Percentiles rank a stretch among this genome's conserved stretches.
Conservation (phyloP, 2,888 invertebrate species). For the Pelosia muscerda region DNA sequence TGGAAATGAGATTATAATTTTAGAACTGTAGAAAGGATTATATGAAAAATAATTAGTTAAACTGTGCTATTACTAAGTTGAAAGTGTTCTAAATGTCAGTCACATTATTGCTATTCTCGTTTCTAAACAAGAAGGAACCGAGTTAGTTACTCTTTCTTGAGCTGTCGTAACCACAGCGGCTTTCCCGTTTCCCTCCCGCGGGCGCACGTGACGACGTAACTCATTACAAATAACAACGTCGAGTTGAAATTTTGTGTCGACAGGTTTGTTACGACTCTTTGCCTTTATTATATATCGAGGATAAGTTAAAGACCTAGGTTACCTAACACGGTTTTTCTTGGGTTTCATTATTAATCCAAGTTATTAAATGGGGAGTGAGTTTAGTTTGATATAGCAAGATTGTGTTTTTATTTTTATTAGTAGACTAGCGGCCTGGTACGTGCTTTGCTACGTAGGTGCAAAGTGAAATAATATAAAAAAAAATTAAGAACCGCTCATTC, state of each 20-base stretch:
- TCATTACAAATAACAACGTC: constrained; percentile 13
- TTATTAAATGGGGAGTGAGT: too few relatives aligned
- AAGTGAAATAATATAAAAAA: too few relatives aligned
- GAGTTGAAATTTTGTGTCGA: background rate
- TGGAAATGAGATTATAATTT: background rate
- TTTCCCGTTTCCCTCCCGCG: background rate
- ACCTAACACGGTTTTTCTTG: too few relatives aligned
- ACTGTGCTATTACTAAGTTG: background rate
- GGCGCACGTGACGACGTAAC: constrained; percentile 12
- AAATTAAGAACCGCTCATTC: too few relatives aligned
- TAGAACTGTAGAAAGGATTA: background rate
- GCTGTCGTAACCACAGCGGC: background rate
- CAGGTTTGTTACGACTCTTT: background rate
- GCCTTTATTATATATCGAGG: background rate
- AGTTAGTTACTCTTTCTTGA: background rate
- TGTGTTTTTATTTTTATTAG: too few relatives aligned
- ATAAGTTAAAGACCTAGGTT: background rate
- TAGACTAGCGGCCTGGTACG: too few relatives aligned
- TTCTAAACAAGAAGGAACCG: background rate
- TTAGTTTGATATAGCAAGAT: too few relatives aligned
- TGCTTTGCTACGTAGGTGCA: too few relatives aligned
- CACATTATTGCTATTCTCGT: background rate
- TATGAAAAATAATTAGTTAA: too few relatives aligned
- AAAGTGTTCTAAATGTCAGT: background rate
- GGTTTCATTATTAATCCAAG: too few relatives aligned